Evolutionary conservation across 2,113 vertebrate species (phyloP).

Genomic region (Silurus glanis): DNA sequence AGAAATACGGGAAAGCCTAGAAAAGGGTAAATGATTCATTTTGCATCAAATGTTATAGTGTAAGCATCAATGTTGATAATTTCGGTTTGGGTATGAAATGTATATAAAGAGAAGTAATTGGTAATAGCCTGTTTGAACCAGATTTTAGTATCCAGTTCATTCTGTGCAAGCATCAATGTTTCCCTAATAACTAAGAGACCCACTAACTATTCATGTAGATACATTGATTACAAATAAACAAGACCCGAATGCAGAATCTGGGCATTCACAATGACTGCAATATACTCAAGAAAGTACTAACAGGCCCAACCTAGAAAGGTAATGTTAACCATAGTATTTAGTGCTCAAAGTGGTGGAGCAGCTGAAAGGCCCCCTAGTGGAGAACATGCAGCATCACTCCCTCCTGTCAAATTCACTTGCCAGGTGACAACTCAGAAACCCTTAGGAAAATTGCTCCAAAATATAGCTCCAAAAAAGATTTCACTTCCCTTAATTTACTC

Average conservation of each 20-base stretch:
- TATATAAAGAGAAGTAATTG: not conserved
- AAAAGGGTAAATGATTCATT: not conserved
- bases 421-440: slow-evolving; percentile 68
- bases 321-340: slow-evolving; percentile 77
- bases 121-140: not conserved
- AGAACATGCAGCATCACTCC: slow-evolving; percentile 87
- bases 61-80: no score
- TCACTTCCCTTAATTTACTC: not conserved
- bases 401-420: slow-evolving; percentile 83
- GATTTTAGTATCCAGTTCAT: not conserved
- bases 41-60: not conserved
- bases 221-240: not conserved
- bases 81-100: not conserved
- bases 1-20: not conserved
- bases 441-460: not conserved
- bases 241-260: not conserved
- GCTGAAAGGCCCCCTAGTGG: slow-evolving; percentile 85
- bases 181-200: not conserved
- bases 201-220: not conserved
- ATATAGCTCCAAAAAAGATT: not conserved
- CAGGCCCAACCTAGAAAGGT: not conserved
- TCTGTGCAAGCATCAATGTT: not conserved
- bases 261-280: not conserved
- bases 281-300: not conserved
- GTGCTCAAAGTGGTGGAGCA: slow-evolving; percentile 91